Percentiles rank a stretch among this genome's conserved stretches.
phyloP scores from a whole-genome alignment of 2,113 vertebrate species.

The Hoplias malabaricus region DNA sequence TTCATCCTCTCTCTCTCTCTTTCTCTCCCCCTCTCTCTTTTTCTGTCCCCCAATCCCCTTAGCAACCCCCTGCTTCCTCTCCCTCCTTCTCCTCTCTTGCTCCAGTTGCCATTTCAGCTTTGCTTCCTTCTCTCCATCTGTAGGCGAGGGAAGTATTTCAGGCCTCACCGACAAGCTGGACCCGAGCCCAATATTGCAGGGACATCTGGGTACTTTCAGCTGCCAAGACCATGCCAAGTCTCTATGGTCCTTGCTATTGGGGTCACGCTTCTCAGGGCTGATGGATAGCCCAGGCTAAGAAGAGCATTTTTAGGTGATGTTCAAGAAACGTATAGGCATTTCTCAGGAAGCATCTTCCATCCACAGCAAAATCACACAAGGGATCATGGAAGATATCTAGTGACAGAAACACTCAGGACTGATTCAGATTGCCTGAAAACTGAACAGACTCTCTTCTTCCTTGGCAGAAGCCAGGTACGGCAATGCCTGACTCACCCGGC shows the following conservation, averaged over 20 bases:
- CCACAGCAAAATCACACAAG: neutral
- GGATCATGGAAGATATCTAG: neutral
- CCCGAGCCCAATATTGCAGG: constrained; percentile 48
- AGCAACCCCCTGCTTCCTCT: neutral
- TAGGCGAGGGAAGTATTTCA: constrained; percentile 39
- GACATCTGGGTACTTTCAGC: constrained; percentile 52
- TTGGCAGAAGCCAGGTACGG: constrained; percentile 62
- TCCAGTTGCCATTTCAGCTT: constrained; percentile 7
- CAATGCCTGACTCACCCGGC: constrained; percentile 16
- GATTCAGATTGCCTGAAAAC: constrained; percentile 25
- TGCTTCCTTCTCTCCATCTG: constrained; percentile 21
- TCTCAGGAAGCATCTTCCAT: neutral
- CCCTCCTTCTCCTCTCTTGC: neutral
- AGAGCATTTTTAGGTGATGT: constrained; percentile 10
- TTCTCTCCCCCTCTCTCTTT: neutral
- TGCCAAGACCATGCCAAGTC: constrained; percentile 55
- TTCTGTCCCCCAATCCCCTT: neutral
- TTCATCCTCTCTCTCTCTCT: neutral
- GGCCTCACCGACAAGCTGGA: constrained; percentile 51
- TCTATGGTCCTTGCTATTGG: constrained; percentile 59
- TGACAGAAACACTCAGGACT: neutral
- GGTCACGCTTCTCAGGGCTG: constrained; percentile 66
- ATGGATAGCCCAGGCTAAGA: constrained; percentile 58
- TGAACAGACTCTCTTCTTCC: constrained; percentile 40
- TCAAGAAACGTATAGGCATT: constrained; percentile 8